phyloP scores from a whole-genome alignment of 2,888 invertebrate genomes.

The Seira musarum region DNA sequence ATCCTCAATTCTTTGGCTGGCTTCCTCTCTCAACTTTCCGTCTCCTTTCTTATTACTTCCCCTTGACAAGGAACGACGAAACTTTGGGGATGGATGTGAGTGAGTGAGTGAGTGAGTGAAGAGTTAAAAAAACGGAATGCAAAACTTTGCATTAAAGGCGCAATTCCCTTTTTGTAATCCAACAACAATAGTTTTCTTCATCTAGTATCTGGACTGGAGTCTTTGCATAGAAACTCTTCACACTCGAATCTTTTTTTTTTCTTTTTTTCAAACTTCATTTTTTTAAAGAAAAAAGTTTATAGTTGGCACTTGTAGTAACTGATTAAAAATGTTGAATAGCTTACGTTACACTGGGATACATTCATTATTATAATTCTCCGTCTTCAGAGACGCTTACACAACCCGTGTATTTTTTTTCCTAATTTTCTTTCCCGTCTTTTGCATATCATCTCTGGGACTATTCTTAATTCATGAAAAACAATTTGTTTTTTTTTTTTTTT shows the following conservation, averaged over 20 bases:
- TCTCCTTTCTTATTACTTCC: conserved; percentile 47
- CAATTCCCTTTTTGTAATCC: conserved; percentile 28
- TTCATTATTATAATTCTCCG: conserved; percentile 32
- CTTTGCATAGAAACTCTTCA: conserved; percentile 10
- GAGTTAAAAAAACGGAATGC: conserved; percentile 29
- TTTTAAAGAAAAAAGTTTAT: conserved; percentile 21
- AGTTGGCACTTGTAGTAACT: conserved; percentile 33
- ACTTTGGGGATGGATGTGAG: conserved; percentile 12
- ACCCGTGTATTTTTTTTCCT: background rate
- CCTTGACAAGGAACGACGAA: conserved; percentile 23
- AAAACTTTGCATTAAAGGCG: conserved; percentile 46
- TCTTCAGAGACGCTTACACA: background rate
- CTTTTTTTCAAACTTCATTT: background rate
- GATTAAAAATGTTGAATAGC: conserved; percentile 53
- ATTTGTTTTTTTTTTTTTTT: conserved; percentile 13
- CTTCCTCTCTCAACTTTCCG: conserved; percentile 53
- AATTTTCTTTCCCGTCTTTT: background rate
- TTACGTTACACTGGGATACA: conserved; percentile 11
- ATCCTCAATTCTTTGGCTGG: conserved; percentile 49
- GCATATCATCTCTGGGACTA: background rate
- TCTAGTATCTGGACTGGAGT: conserved; percentile 1
- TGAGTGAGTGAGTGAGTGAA: conserved; percentile 4
- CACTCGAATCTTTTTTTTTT: background rate
- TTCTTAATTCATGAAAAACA: conserved; percentile 1
- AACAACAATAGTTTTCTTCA: conserved; percentile 12